Conservation (phyloP, 2,888 invertebrate species). For the Tetanocera ferruginea region DNA sequence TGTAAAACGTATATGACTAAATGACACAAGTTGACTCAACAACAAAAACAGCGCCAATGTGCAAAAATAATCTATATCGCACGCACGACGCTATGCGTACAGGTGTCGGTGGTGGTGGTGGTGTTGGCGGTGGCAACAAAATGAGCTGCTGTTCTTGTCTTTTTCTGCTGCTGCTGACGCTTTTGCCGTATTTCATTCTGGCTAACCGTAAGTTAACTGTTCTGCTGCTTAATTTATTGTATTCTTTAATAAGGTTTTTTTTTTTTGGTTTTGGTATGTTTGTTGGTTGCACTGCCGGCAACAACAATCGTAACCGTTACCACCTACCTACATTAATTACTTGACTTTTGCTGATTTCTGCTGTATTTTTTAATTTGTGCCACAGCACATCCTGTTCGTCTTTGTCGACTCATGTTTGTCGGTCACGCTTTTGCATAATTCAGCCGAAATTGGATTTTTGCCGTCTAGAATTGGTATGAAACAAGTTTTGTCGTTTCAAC, state of each 20-base stretch:
- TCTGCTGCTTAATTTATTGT: slow-evolving; percentile 10
- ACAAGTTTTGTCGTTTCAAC: not conserved
- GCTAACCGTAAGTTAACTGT: slow-evolving; percentile 48
- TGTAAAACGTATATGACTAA: too few species aligned
- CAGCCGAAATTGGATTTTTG: slow-evolving; percentile 29
- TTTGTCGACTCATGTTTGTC: not conserved
- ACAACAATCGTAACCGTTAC: too few species aligned
- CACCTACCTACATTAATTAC: not conserved
- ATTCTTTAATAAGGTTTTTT: not conserved
- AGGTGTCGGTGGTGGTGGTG: not conserved
- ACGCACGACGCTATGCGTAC: too few species aligned
- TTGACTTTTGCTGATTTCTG: not conserved
- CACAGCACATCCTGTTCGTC: not conserved
- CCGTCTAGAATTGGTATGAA: not conserved
- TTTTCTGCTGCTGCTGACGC: slow-evolving; percentile 29
- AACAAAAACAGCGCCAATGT: not conserved
- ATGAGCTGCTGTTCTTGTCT: slow-evolving; percentile 25
- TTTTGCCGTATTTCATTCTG: slow-evolving; percentile 44
- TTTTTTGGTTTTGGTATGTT: too few species aligned
- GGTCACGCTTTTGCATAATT: slow-evolving; percentile 28
- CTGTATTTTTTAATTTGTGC: not conserved
- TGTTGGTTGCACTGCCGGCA: not conserved
- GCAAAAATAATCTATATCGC: not conserved
- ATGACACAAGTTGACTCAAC: not conserved
- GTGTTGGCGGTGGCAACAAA: not conserved